These are phyloP conservation scores for Odobenus rosmarus DNA, from an alignment of 2,113 vertebrate species.

Conservation along the genomic window DNA sequence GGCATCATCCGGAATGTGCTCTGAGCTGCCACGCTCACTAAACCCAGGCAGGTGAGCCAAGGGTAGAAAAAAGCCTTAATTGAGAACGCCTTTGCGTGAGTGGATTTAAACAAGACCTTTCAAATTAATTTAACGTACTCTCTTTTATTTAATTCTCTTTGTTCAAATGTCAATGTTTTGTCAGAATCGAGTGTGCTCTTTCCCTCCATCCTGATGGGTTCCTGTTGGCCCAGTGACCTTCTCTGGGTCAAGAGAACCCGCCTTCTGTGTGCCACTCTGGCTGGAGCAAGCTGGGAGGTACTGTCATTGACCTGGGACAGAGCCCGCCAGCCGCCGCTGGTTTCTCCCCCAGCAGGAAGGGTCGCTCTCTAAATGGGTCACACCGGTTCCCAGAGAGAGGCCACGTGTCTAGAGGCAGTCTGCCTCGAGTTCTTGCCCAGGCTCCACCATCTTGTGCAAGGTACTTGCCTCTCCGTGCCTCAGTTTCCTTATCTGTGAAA, in stretches of 20 bases:
- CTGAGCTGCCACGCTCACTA: background rate
- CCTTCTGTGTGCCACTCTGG: background rate
- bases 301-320: background rate
- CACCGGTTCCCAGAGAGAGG: background rate
- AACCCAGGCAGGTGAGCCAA: background rate
- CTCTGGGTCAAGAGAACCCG: background rate
- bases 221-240: background rate
- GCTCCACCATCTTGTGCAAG: background rate
- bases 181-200: background rate
- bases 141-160: constrained; percentile 69
- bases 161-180: constrained; percentile 43
- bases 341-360: background rate
- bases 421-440: too few relatives aligned
- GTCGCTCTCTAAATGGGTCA: background rate
- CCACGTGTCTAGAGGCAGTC: background rate
- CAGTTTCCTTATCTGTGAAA: background rate
- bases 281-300: background rate
- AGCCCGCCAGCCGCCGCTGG: background rate
- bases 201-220: background rate
- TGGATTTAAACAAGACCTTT: constrained; percentile 37
- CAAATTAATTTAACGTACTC: constrained; percentile 18
- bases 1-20: background rate
- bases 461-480: background rate
- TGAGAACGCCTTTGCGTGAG: background rate
- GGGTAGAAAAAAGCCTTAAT: background rate